Evolutionary conservation across 2,797 vertebrate genomes (phyloP), one percentile per base, ranked within the genome.

Genomic region (Gorsachius magnificus): DNA sequence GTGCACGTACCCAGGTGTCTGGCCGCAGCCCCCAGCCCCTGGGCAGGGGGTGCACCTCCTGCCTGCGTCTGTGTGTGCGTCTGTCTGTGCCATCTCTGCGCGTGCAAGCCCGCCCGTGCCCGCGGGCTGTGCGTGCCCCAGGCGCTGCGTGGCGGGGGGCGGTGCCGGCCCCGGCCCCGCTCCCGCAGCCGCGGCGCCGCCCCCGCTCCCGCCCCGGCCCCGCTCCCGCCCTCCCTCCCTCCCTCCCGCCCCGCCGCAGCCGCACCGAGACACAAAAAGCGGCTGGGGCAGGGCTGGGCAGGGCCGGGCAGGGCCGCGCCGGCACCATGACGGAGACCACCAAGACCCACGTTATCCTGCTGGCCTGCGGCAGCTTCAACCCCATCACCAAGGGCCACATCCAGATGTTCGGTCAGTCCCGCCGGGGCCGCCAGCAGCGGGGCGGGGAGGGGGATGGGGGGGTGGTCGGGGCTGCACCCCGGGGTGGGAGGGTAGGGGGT

Each of bases 351-450:
- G 99, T 99, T 88, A 99, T 99, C 95, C 95, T 99, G 97, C 98
- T 99, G 81, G 98, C 99, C 95, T 99, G 99, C 97, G 99, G 99
- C 97, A 99, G 99, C 98, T 99, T 99, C 98, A 99, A 99, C 95
- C 99, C 99, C 95, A 98, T 99, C 98, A 99, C 99, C 92, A 99
- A 99, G 96, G 99, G 99, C 94, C 99, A 99, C 98, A 98, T 99
- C 97, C 99, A 99, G 98, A 99, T 99, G 99, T 99, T 99, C 96
- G 99, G 99, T 99, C 97, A 99, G 99, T 97, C 69, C 91, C 53
- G 90, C 87, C 79, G 61, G 87, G 57, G 69, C 57, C 48, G 25
- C 16, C 35, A 29, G 43, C 54, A 21, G 45, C 15, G 19, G 19
- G 20, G 53, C 17, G 57, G 54, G 33, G 25, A 12, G 28, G 28